Conservation (phyloP, 2,113 vertebrate species). For the Delphinapterus leucas region DNA sequence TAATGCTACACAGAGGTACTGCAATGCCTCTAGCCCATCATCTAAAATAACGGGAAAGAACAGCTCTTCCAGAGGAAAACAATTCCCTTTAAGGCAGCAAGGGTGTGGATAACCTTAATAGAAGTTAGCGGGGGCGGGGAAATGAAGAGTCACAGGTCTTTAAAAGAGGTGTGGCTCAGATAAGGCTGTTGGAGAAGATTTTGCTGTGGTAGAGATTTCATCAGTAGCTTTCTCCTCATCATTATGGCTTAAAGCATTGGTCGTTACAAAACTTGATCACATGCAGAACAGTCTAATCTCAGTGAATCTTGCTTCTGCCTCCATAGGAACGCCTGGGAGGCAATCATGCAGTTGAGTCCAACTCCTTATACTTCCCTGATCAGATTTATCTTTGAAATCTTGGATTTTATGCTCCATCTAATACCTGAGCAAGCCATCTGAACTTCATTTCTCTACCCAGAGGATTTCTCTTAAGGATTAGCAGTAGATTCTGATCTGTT, state of each 20-base stretch:
- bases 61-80: conserved; percentile 83
- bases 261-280: conserved; percentile 15
- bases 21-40: conserved; percentile 80
- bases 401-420: not conserved
- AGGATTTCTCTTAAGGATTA: conserved; percentile 30
- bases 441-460: conserved; percentile 47
- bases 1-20: conserved; percentile 82
- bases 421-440: conserved; percentile 26
- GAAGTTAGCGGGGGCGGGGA: conserved; percentile 82
- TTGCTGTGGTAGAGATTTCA: not conserved
- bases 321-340: not conserved
- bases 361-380: not conserved
- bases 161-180: conserved; percentile 68
- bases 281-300: not conserved
- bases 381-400: not conserved
- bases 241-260: not conserved
- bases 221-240: not conserved
- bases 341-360: not conserved
- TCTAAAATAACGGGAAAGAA: conserved; percentile 84
- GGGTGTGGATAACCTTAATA: conserved; percentile 88
- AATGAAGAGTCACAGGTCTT: conserved; percentile 85
- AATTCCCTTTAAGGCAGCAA: conserved; percentile 80
- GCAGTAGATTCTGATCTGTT: not conserved
- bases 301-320: not conserved
- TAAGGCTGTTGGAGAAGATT: not conserved